Evolutionary conservation across 1,140 invertebrate species (phyloP), one percentile per base, ranked within the genome.

Genomic region (Aplysia californica): DNA sequence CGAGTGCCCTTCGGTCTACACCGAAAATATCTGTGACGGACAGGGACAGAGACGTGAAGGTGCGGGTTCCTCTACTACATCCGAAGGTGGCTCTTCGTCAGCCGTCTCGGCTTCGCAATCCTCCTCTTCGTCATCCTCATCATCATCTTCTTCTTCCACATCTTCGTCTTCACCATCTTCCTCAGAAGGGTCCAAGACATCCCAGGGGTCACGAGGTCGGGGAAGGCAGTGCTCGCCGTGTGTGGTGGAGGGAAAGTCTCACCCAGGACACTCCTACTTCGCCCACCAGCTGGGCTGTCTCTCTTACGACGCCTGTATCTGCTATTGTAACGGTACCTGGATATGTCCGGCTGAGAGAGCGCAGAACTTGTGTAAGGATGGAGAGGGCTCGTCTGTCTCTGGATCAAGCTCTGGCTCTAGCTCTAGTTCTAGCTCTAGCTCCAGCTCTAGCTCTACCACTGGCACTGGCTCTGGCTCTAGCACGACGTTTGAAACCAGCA

Each of bases 251-350:
- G 84, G 81, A 18, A 56, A 75, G 23, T 55, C 69, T 20, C 55
- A 78, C 39, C 2, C 55, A 1, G 79, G 80, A 10, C 78, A 79
- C 58, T 61, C 71, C 3, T 71, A 72, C 5, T 84, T 83, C 70
- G 68, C 72, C 3, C 74, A 76, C 33, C 41, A 29, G 3, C 75
- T 78, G 23, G 76, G 72, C n/a, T 84, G 83, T 41, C 69, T 75
- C 39, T 39, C 75, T 41, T 80, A 76, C 71, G 67, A 77, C 31
- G 61, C 75, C 18, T 83, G 80, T 65, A 55, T 72, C 0, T 84
- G 82, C 44, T 50, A 76, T 4, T 82, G 79, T 26, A 76, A 84
- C 38, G 82, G 82, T 15, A 66, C 65, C 2, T 84, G 80, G 80
- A 58, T 73, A n/a, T 84, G 82, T 72, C 79, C 82, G 0, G 36